A percentile compares a stretch with the other conserved stretches of the same genome.
These are phyloP conservation scores for Lasiurus borealis DNA, from an alignment of 2,113 vertebrate species.

Conservation along the genomic window DNA sequence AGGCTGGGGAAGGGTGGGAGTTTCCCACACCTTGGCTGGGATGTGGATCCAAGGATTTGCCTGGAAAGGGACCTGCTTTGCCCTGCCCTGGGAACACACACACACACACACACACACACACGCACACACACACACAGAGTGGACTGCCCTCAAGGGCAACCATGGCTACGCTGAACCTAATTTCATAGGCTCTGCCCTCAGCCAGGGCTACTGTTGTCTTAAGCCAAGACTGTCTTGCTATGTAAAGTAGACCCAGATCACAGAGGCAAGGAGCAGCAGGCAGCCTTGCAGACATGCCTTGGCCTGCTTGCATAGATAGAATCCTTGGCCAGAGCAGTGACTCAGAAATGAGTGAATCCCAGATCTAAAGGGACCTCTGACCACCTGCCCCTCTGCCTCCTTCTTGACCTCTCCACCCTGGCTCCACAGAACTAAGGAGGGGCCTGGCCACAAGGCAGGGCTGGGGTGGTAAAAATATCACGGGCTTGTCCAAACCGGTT, in stretches of 20 bases:
- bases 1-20: background rate
- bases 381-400: background rate
- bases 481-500: too few species aligned
- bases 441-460: background rate
- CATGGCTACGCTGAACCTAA: background rate
- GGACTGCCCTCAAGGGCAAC: background rate
- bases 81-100: background rate
- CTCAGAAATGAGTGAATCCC: slow-evolving; percentile 8
- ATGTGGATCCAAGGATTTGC: background rate
- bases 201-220: background rate
- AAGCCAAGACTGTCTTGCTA: background rate
- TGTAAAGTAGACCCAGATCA: background rate
- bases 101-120: too few species aligned
- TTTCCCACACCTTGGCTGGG: background rate
- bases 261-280: background rate
- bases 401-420: background rate
- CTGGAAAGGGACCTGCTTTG: background rate
- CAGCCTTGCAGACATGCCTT: background rate
- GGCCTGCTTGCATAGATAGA: background rate
- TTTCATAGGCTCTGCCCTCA: background rate
- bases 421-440: background rate
- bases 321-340: background rate
- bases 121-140: too few species aligned
- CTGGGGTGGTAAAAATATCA: accelerated
- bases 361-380: background rate